Evolutionary conservation across 1,140 invertebrate genomes (phyloP).

Genomic region (Geopemphigus sp.): DNA sequence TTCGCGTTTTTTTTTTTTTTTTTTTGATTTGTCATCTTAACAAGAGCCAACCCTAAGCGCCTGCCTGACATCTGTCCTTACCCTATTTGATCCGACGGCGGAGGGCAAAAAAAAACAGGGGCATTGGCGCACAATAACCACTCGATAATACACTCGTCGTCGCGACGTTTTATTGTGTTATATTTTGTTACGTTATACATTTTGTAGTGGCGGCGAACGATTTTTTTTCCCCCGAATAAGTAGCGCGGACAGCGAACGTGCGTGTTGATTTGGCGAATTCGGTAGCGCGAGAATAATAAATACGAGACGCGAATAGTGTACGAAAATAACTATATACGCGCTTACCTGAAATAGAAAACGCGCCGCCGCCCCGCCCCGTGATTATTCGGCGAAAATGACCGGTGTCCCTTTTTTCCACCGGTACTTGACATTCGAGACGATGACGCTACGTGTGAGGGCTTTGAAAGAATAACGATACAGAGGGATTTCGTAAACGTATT

Average conservation of each 20-base stretch:
- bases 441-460: conserved; percentile 38
- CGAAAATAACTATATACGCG: background rate
- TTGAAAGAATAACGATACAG: conserved; percentile 19
- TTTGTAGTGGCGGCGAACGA: conserved; percentile 9
- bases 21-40: conserved; percentile 39
- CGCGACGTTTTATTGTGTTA: conserved; percentile 33
- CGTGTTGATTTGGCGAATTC: conserved; percentile 47
- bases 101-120: conserved; percentile 32
- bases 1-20: background rate
- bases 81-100: conserved; percentile 28
- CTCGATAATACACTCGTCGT: conserved; percentile 36
- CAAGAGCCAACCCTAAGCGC: conserved; percentile 36
- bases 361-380: background rate
- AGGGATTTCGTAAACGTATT: conserved; percentile 25
- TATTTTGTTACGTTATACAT: conserved; percentile 29
- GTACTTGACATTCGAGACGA: conserved; percentile 29
- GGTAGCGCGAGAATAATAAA: conserved; percentile 47
- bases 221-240: conserved; percentile 19
- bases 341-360: conserved; percentile 3
- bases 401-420: conserved; percentile 22
- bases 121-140: conserved; percentile 44
- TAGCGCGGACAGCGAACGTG: background rate
- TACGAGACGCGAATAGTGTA: background rate
- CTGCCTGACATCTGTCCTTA: conserved; percentile 44
- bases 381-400: conserved; percentile 33